Evolutionary conservation across 1,140 invertebrate species (phyloP).

Genomic region (Euwallacea fornicatus): DNA sequence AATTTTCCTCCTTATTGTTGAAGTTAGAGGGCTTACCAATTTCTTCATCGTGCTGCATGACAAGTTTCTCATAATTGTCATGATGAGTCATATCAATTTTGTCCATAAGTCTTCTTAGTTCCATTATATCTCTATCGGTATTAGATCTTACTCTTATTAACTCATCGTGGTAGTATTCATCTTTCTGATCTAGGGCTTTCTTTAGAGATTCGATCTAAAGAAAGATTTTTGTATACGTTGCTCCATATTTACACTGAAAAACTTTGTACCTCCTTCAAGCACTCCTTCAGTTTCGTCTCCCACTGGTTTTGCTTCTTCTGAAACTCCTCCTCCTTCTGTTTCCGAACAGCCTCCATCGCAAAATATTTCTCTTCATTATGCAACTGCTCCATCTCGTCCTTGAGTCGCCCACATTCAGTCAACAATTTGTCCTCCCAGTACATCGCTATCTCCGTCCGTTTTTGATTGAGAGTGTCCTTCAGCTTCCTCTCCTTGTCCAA

Average conservation of each 20-base stretch:
- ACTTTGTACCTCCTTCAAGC: slow-evolving; percentile 57
- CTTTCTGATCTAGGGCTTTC: slow-evolving; percentile 59
- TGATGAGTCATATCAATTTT: slow-evolving; percentile 60
- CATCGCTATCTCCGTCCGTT: slow-evolving; percentile 60
- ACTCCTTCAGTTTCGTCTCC: slow-evolving; percentile 59
- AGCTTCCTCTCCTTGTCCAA: slow-evolving; percentile 59
- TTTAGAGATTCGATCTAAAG: slow-evolving; percentile 59
- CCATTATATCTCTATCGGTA: slow-evolving; percentile 59
- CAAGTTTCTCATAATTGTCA: slow-evolving; percentile 61
- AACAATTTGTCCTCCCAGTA: slow-evolving; percentile 60
- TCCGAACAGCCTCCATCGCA: slow-evolving; percentile 59
- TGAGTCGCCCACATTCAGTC: slow-evolving; percentile 57
- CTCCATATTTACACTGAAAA: not conserved
- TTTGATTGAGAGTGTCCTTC: slow-evolving; percentile 59
- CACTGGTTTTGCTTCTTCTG: slow-evolving; percentile 57
- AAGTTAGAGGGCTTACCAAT: slow-evolving; percentile 54
- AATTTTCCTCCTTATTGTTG: not conserved
- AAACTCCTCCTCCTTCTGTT: slow-evolving; percentile 57
- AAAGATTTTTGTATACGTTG: not conserved
- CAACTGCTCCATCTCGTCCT: slow-evolving; percentile 61
- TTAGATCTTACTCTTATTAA: slow-evolving; percentile 58
- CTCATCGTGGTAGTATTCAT: slow-evolving; percentile 60
- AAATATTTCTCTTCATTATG: slow-evolving; percentile 62
- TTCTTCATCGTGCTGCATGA: slow-evolving; percentile 60
- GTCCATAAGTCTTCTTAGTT: slow-evolving; percentile 59